Base-by-base conservation (phyloP, 2,113 vertebrate genomes). In the Ammodramus savannarum region DNA sequence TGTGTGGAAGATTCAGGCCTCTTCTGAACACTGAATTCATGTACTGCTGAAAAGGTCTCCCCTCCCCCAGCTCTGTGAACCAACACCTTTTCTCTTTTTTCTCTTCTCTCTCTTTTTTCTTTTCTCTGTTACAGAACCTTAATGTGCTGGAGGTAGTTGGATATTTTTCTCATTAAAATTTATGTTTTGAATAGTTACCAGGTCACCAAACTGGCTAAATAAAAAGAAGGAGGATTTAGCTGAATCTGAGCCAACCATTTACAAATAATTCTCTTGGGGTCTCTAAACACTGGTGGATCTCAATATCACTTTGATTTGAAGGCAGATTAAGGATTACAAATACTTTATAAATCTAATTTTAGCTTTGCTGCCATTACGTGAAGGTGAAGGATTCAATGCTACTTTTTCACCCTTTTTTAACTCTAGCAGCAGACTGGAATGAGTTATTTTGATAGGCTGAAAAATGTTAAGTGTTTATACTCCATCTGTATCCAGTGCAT, bases 81-180 rank as follows among this genome's bases (percentile, higher is more conserved):
- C 44, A 82, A 77, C 91, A 91, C 89, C 78, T 87, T 84, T 13
- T 32, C 52, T 32, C 5, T 31, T 13, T 10, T 5, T 31, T 31
- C 29, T 54, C 27, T 12, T 11, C 16, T 31, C 51, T 52, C 16
- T 51, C 10, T 29, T 16, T 51, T 29, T 19, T 29, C 16, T 31
- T 21, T 6, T 10, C 20, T n/a, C 20, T 55, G 4, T 69, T 79
- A 36, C 49, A 63, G 55, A 49, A 46, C 11, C 31, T 90, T 74
- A 48, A 66, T 36, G 48, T 91, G 65, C 72, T 84, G 36, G 59
- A 83, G 71, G 49, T 85, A 19, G 82, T 29, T 87, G 36, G 32
- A 27, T 94, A 86, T 91, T 89, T 92, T 95, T 91, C 72, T 93
- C 25, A 48, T 93, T 90, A 89, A 85, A 95, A 71, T 80, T n/a